Evolutionary conservation across 2,888 invertebrate genomes (phyloP), one percentile per base, ranked within the genome.

Genomic region (Ophion ventricosus): DNA sequence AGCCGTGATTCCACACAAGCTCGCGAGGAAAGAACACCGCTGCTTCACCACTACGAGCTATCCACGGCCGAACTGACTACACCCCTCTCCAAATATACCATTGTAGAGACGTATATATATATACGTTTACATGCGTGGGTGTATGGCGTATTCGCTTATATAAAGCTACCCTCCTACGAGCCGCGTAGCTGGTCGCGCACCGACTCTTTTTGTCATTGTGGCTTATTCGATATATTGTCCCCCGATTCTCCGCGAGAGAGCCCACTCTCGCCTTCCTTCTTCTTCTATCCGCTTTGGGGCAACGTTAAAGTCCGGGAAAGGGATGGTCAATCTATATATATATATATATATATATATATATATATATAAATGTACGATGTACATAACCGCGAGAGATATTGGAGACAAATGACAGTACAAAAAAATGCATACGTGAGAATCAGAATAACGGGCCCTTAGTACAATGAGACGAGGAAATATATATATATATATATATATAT

Each of bases 401-500:
- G 91, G 92, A 92, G 93, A 93, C 93, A 93, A 93, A 93, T 93
- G 93, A 92, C 91, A 89, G 91, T 88, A 91, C 90, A 92, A 93
- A 92, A 67, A 91, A 93, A 90, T 89, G 87, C 90, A 89, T 91
- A 90, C 92, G 91, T 90, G 90, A 91, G 90, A 92, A 91, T 82
- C 84, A n/a, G 83, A 83, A 84, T 83, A 80, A 76, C 77, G 80
- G 83, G 77, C 70, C 80, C 83, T 80, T 82, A 79, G 85, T 66
- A 73, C 74, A 64, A 49, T 29, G 78, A 61, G 80, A 63, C 25
- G 63, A 11, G 49, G 61, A 14, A 61, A 57, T 49, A 54, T 61
- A 70, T 69, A 10, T 69, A 61, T 40, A n/a, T n/a, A n/a, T n/a
- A n/a, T n/a, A n/a, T n/a, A n/a, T n/a, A n/a, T n/a, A n/a, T n/a